Conservation (phyloP, 1,140 invertebrate genomes). For the Platyscapa corneri region DNA sequence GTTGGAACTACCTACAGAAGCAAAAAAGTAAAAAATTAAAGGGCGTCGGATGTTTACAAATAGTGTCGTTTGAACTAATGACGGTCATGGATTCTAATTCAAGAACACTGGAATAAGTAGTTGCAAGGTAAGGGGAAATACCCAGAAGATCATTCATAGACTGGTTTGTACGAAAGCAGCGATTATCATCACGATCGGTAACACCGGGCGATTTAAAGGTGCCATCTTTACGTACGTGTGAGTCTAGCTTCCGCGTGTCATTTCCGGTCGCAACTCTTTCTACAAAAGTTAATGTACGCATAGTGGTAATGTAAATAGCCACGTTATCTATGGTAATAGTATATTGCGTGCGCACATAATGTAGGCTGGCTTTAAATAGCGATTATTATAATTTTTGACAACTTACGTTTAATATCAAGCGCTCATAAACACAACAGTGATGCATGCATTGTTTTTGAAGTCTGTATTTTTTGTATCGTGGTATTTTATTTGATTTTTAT, state of each 20-base stretch:
- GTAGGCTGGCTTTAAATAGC: too few relatives aligned
- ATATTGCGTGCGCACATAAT: background rate
- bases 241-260: constrained; percentile 15
- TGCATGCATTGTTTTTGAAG: background rate
- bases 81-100: constrained; percentile 27
- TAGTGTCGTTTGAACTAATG: background rate
- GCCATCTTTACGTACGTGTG: background rate
- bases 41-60: background rate
- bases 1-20: too few relatives aligned
- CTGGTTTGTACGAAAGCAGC: background rate
- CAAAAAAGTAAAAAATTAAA: too few relatives aligned
- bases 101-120: constrained; percentile 51
- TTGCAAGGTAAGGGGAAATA: constrained; percentile 52
- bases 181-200: background rate
- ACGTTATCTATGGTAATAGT: background rate
- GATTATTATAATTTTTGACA: too few relatives aligned
- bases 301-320: background rate
- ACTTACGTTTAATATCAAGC: too few relatives aligned
- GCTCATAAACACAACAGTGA: background rate
- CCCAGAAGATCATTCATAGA: constrained; percentile 14
- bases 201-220: background rate
- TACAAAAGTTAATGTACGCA: background rate
- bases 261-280: constrained; percentile 15
- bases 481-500: background rate
- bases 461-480: background rate